Conservation (phyloP, 2,797 vertebrate genomes). For the Sylvilagus floridanus region DNA sequence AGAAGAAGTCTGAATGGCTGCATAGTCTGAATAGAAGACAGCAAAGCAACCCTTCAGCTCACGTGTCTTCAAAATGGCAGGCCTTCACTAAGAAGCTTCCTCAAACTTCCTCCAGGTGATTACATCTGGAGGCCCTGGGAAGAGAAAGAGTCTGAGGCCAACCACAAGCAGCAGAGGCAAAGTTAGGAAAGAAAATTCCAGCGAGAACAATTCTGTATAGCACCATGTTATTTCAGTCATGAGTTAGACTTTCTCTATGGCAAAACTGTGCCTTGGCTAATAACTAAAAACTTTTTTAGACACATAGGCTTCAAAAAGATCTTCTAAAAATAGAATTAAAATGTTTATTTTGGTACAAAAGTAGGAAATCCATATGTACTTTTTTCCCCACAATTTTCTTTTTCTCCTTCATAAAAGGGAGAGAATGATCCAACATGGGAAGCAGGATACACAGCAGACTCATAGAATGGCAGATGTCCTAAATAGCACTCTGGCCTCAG, state of each 20-base stretch:
- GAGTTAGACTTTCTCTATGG: constrained; percentile 10
- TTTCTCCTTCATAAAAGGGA: background rate
- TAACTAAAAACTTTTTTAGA: constrained; percentile 22
- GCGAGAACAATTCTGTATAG: background rate
- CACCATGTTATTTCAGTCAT: constrained; percentile 18
- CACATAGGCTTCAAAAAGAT: too few species aligned
- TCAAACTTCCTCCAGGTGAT: background rate
- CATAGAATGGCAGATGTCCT: too few species aligned
- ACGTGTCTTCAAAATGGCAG: background rate
- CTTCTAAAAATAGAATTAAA: too few species aligned
- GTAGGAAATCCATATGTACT: too few species aligned
- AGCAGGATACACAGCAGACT: too few species aligned
- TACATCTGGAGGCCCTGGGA: background rate
- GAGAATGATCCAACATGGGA: too few species aligned
- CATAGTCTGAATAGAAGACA: background rate
- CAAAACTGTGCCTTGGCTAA: constrained; percentile 44
- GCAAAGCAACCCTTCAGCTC: background rate
- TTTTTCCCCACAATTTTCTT: too few species aligned
- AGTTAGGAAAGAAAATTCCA: constrained; percentile 48
- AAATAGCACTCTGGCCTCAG: too few species aligned
- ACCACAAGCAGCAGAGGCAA: background rate
- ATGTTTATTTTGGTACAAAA: too few species aligned
- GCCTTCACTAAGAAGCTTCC: background rate
- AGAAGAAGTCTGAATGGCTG: background rate
- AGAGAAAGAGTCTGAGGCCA: background rate